Percentiles rank a stretch among this genome's conserved stretches.
phyloP scores from a whole-genome alignment of 2,797 vertebrate genomes.

The Enteromius anoplus region DNA sequence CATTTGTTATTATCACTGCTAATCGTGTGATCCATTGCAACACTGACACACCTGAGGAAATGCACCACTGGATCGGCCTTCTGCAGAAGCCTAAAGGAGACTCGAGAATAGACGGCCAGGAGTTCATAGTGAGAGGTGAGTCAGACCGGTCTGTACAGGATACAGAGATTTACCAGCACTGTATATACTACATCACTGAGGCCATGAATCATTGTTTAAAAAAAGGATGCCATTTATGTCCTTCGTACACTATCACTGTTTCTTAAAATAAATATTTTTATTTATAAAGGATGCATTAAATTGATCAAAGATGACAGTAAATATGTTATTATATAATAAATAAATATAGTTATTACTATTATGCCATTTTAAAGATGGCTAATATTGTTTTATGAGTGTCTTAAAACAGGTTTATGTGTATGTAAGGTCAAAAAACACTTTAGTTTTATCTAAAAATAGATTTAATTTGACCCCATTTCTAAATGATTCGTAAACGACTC shows the following conservation, averaged over 20 bases:
- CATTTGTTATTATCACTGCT: constrained; percentile 86
- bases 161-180: constrained; percentile 3
- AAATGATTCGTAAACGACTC: too few species aligned
- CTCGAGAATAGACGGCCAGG: constrained; percentile 79
- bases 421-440: too few species aligned
- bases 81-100: constrained; percentile 86
- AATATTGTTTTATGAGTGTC: too few species aligned
- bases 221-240: background rate
- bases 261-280: background rate
- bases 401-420: too few species aligned
- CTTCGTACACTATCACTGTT: background rate
- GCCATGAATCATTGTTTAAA: background rate
- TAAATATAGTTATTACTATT: too few species aligned
- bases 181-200: background rate
- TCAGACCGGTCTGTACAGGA: constrained; percentile 1
- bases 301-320: background rate
- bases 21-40: constrained; percentile 88
- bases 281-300: background rate
- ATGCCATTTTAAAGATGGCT: too few species aligned
- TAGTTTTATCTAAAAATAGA: too few species aligned
- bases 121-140: constrained; percentile 84
- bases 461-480: too few species aligned
- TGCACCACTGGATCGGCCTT: constrained; percentile 89
- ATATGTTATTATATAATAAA: too few species aligned
- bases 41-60: constrained; percentile 83